Evolutionary conservation across 2,113 vertebrate species (phyloP), one percentile per base, ranked within the genome.

Genomic region (Oryzias woworae): DNA sequence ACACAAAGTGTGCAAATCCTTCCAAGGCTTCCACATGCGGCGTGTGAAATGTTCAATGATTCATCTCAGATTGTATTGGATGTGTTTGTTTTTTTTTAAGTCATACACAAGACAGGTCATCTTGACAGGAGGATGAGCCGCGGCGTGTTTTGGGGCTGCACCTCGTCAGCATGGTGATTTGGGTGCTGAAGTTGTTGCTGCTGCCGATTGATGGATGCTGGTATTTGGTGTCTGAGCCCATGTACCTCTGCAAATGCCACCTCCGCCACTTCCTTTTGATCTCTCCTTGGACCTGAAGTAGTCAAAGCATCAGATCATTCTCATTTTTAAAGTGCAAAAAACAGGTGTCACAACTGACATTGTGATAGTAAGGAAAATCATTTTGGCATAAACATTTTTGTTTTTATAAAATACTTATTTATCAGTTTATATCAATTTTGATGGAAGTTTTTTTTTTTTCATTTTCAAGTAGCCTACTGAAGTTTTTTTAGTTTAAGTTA

Each of bases 261-360:
- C 97, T 92, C 83, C 97, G 88, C 97, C 97, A 99, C 88, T 99
- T 99, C 72, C 97, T 93, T 90, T 98, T 99, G 89, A 98, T 96
- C 91, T 99, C 97, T 26, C 88, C 95, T 89, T 99, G 97, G 71
- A 99, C 97, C 97, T 99, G 5, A 3, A 51, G 44, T 1, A 1
- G 14, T 47, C 17, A 31, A 3, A 75, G 26, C 43, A 69, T 24
- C 4, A 45, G 5, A 16, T 45, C 5, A 28, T 28, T 45, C 3
- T 15, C 1, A 45, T 45, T 45, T 45, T 10, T 48, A 10, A 20
- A 48, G 12, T 48, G n/a, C n/a, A 10, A 8, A 48, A 2, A 4
- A 48, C 20, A 10, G 10, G 7, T 36, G 31, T 10, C 31, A 1
- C 8, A 36, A 36, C 26, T 5, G 6, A 28, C 26, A 28, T 28